Conservation (phyloP, 2,888 invertebrate genomes). For the Catocala fraxini region DNA sequence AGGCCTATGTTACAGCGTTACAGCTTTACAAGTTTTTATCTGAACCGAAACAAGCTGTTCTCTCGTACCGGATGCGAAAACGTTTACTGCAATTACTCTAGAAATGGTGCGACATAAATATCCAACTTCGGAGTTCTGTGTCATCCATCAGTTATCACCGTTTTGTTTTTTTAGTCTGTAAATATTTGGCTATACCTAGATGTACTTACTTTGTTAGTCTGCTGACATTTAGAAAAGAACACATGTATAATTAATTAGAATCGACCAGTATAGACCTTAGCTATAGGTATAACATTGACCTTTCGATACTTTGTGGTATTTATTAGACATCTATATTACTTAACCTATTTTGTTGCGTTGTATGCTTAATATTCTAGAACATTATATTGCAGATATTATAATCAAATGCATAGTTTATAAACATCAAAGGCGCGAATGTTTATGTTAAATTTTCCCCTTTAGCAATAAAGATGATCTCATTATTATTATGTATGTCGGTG, state of each 20-base stretch:
- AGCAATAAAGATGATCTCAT: conserved; percentile 64
- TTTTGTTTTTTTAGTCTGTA: conserved; percentile 22
- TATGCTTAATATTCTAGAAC: neutral
- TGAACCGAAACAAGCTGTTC: conserved; percentile 44
- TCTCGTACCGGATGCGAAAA: conserved; percentile 63
- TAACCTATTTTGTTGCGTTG: neutral
- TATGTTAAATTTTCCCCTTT: conserved; percentile 43
- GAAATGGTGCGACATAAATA: conserved; percentile 53
- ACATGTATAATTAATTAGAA: no score
- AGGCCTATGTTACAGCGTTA: conserved; percentile 26
- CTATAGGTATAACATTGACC: no score
- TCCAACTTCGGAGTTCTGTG: conserved; percentile 30
- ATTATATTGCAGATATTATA: neutral
- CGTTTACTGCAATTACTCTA: conserved; percentile 56
- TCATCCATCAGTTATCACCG: no score
- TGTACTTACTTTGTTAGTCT: conserved; percentile 12
- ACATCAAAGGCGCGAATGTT: conserved; percentile 37
- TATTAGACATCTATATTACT: neutral
- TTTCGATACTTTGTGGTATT: no score
- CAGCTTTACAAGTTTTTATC: conserved; percentile 60
- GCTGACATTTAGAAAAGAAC: conserved; percentile 20
- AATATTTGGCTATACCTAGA: conserved; percentile 22
- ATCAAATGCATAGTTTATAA: conserved; percentile 13
- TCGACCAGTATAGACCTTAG: no score
- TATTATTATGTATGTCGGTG: conserved; percentile 67